These are phyloP conservation scores for Chaetophractus vellerosus DNA, from an alignment of 2,797 vertebrate species.

Conservation along the genomic window DNA sequence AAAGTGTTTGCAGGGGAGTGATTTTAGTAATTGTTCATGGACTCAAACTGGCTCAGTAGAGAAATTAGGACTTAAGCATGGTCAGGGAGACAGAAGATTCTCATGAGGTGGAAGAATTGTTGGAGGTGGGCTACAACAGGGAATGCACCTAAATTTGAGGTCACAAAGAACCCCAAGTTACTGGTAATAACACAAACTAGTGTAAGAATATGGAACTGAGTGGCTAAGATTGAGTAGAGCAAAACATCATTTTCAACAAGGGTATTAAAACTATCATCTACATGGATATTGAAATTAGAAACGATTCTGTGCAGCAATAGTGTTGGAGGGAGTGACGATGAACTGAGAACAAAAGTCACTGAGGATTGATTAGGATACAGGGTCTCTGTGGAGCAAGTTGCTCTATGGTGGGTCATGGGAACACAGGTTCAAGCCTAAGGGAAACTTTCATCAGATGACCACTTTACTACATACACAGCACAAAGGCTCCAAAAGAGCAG, in stretches of 20 bases:
- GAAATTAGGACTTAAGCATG: neutral
- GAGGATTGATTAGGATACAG: neutral
- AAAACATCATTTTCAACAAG: neutral
- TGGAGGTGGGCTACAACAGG: rapidly evolving
- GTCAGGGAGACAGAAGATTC: neutral
- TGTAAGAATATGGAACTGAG: neutral
- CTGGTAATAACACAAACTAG: neutral
- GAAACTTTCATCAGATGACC: too few relatives aligned
- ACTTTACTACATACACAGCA: too few relatives aligned
- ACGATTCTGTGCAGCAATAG: neutral
- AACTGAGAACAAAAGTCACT: neutral
- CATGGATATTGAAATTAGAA: neutral
- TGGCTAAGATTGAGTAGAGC: neutral
- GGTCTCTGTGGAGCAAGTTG: too few relatives aligned
- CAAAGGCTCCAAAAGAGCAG: too few relatives aligned
- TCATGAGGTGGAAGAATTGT: neutral
- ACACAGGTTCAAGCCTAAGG: too few relatives aligned
- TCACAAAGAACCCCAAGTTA: neutral
- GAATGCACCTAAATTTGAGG: neutral
- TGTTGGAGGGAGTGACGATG: neutral
- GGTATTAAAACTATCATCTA: neutral
- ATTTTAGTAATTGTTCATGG: neutral
- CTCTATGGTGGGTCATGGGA: too few relatives aligned
- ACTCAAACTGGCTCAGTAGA: neutral
- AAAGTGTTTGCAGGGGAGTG: neutral